These are phyloP conservation scores for Acinonyx jubatus DNA, from an alignment of 2,113 vertebrate species.

Conservation along the genomic window DNA sequence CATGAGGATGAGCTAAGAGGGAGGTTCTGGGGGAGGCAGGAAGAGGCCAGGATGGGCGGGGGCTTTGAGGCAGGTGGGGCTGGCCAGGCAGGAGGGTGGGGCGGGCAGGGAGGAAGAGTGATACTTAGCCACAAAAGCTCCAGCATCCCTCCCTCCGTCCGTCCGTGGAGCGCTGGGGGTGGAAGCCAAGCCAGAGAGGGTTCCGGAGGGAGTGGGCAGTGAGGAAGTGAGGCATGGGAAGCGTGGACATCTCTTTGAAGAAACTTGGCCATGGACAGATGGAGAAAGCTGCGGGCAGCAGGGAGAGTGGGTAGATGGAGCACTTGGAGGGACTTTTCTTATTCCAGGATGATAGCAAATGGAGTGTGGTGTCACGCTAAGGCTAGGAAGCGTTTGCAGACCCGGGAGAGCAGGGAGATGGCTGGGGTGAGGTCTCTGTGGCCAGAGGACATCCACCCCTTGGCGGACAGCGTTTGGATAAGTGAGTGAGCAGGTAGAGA, in stretches of 20 bases:
- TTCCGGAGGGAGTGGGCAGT: neutral
- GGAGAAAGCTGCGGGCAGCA: neutral
- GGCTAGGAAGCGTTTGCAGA: neutral
- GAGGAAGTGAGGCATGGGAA: neutral
- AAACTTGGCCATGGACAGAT: neutral
- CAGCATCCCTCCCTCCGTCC: neutral
- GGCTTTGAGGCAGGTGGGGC: rapidly evolving
- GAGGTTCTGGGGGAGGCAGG: neutral
- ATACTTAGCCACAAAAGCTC: neutral
- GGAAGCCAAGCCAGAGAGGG: neutral
- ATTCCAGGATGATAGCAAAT: neutral
- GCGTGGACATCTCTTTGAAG: neutral
- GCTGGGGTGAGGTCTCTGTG: neutral
- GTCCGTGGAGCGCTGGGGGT: rapidly evolving
- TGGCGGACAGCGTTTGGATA: neutral
- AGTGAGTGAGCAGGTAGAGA: neutral
- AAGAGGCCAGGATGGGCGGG: neutral
- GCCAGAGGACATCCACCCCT: neutral
- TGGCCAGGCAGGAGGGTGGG: rapidly evolving
- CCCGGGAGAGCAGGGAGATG: neutral
- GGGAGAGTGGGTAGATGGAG: neutral
- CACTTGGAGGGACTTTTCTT: too few relatives aligned
- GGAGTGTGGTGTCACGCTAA: rapidly evolving
- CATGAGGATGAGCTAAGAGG: neutral
- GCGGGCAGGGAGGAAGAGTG: rapidly evolving